A percentile compares a stretch with the other conserved stretches of the same genome.
Conservation (phyloP, 2,797 vertebrate genomes). For the Moxostoma hubbsi region DNA sequence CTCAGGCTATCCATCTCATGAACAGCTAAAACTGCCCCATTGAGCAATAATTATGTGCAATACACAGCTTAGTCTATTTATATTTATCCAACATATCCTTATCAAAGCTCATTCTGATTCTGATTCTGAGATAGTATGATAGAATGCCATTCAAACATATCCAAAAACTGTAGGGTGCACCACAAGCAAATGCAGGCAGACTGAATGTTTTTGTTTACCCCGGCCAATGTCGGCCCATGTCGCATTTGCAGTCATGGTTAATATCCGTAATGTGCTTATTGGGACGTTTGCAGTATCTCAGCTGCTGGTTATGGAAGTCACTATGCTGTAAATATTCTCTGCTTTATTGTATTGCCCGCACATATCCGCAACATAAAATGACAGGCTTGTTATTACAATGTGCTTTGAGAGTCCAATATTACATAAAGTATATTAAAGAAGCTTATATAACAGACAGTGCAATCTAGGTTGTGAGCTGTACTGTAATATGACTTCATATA, state of each 20-base stretch:
- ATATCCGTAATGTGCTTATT: constrained; percentile 12
- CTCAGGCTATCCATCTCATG: too few relatives aligned
- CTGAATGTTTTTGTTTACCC: too few relatives aligned
- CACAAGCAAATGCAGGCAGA: too few relatives aligned
- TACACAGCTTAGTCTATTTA: too few relatives aligned
- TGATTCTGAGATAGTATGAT: too few relatives aligned
- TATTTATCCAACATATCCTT: too few relatives aligned
- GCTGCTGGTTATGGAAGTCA: background rate
- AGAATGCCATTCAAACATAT: too few relatives aligned
- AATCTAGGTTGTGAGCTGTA: constrained; percentile 9
- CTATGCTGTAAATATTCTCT: background rate
- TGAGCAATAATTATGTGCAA: too few relatives aligned
- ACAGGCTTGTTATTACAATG: constrained; percentile 38
- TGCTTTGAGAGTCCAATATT: constrained; percentile 25
- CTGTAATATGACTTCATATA: constrained; percentile 41
- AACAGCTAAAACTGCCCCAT: too few relatives aligned
- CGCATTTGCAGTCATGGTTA: constrained; percentile 3
- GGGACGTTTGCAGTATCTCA: background rate
- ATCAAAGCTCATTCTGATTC: too few relatives aligned
- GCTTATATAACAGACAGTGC: constrained; percentile 30
- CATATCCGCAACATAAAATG: constrained; percentile 9
- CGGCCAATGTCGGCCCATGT: background rate
- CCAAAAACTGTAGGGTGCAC: too few relatives aligned
- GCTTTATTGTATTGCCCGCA: constrained; percentile 23
- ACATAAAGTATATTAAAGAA: constrained; percentile 41